A percentile compares a stretch with the other conserved stretches of the same genome.
These are phyloP conservation scores for Drosophila antonietae DNA, from an alignment of 2,888 invertebrate species.

Conservation along the genomic window DNA sequence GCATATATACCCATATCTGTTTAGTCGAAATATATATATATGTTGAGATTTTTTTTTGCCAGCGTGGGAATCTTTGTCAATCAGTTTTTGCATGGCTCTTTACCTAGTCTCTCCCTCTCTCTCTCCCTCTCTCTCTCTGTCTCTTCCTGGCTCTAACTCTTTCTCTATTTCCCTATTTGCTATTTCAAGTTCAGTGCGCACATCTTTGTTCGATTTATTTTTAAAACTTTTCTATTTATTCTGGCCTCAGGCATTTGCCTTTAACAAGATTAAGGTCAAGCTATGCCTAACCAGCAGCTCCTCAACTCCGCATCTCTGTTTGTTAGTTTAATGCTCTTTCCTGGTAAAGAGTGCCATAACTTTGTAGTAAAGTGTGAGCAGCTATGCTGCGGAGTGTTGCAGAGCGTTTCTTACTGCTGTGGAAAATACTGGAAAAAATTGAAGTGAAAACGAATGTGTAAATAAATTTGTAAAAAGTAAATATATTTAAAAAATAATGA, in stretches of 20 bases:
- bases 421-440: not conserved
- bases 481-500: too few relatives aligned
- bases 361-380: slow-evolving; percentile 2
- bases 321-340: slow-evolving; percentile 48
- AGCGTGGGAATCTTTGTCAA: slow-evolving; percentile 64
- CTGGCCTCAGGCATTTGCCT: slow-evolving; percentile 48
- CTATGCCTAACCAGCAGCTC: slow-evolving; percentile 20
- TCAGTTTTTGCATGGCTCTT: slow-evolving; percentile 21
- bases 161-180: not conserved
- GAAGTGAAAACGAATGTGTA: not conserved
- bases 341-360: slow-evolving; percentile 28
- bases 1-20: not conserved
- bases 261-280: slow-evolving; percentile 76
- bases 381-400: not conserved
- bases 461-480: not conserved
- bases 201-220: slow-evolving; percentile 56
- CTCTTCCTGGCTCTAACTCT: slow-evolving; percentile 1
- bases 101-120: slow-evolving; percentile 41
- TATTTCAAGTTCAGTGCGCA: slow-evolving; percentile 67
- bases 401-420: not conserved
- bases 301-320: slow-evolving; percentile 17
- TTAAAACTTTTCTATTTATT: slow-evolving; percentile 67
- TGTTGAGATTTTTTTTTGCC: slow-evolving; percentile 17
- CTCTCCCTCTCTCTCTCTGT: not conserved
- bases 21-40: not conserved